These are phyloP conservation scores for Serripes groenlandicus DNA, from an alignment of 2,888 invertebrate species.

Conservation along the genomic window DNA sequence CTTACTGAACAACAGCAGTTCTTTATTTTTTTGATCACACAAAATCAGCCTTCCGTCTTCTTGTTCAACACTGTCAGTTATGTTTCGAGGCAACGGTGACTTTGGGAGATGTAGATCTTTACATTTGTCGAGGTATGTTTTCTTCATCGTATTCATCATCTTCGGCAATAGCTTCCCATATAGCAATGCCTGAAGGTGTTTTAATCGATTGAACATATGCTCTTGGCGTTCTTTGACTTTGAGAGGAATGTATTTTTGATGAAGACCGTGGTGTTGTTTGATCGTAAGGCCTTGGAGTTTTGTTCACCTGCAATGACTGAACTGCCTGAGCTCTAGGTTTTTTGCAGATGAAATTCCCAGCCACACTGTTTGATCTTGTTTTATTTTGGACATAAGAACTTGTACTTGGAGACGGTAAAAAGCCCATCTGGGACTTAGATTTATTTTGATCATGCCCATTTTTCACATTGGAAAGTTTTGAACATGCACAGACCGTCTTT, in stretches of 20 bases:
- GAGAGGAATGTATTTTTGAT: background rate
- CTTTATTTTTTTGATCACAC: background rate
- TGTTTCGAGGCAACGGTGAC: background rate
- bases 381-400: too few species aligned
- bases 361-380: too few species aligned
- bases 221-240: constrained; percentile 8
- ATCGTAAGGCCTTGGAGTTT: background rate
- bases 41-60: background rate
- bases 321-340: background rate
- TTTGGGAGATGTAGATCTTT: constrained; percentile 22
- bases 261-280: background rate
- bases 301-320: background rate
- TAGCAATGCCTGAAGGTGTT: constrained; percentile 12
- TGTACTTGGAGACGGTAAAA: too few species aligned
- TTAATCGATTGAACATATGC: constrained; percentile 3
- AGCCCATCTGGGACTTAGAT: too few species aligned
- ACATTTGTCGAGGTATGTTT: constrained; percentile 4
- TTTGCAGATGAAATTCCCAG: too few species aligned
- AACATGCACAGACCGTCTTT: background rate
- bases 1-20: background rate
- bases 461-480: background rate
- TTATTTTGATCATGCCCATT: too few species aligned
- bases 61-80: background rate
- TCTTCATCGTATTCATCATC: constrained; percentile 1
- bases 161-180: background rate